These are phyloP conservation scores for Wiebesia pumilae DNA, from an alignment of 1,140 invertebrate genomes.

Conservation along the genomic window DNA sequence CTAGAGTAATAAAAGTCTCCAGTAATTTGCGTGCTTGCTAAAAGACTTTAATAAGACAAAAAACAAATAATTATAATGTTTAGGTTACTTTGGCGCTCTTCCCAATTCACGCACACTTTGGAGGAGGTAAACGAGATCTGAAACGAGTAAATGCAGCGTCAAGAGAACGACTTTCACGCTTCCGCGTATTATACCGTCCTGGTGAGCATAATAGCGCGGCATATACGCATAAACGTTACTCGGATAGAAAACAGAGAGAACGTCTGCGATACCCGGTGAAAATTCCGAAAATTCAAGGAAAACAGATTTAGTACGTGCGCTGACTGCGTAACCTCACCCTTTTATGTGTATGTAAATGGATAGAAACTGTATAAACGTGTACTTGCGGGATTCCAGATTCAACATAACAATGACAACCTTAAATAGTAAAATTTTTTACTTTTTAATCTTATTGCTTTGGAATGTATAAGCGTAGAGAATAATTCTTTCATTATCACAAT, in stretches of 20 bases:
- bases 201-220: conserved; percentile 40
- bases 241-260: background rate
- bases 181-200: conserved; percentile 51
- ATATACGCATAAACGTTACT: conserved; percentile 28
- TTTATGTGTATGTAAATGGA: background rate
- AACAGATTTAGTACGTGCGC: conserved; percentile 35
- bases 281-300: conserved; percentile 51
- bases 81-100: background rate
- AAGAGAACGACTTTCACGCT: background rate
- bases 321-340: conserved; percentile 17
- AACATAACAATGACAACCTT: no score
- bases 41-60: background rate
- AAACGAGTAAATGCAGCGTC: background rate
- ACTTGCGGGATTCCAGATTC: background rate
- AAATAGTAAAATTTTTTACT: no score
- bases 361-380: no score
- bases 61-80: no score
- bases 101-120: background rate
- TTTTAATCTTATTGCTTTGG: no score
- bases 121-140: no score
- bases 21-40: conserved; percentile 12
- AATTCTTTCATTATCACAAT: no score
- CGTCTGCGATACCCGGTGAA: background rate
- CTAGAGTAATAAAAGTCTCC: conserved; percentile 35
- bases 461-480: no score